phyloP scores from a whole-genome alignment of 92 coral and sea anemone species.

The Galaxea fascicularis region DNA sequence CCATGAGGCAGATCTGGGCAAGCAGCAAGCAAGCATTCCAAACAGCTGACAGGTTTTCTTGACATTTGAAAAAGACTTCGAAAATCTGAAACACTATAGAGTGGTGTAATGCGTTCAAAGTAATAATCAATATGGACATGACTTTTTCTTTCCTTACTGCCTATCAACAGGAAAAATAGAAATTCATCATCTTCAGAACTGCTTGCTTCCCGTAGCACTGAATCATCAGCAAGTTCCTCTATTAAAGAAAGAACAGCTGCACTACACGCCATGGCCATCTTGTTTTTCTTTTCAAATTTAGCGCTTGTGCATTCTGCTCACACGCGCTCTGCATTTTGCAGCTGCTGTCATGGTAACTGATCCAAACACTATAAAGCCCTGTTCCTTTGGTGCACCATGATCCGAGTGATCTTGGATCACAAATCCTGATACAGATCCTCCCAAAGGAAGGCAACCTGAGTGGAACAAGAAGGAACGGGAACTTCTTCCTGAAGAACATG shows the following conservation, averaged over 20 bases:
- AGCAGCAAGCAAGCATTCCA: slow-evolving; percentile 45
- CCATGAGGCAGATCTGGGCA: slow-evolving; percentile 45
- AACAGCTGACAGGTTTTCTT: slow-evolving; percentile 28
- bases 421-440: slow-evolving; percentile 42
- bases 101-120: slow-evolving; percentile 41
- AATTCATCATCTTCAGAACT: slow-evolving; percentile 30
- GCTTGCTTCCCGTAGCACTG: slow-evolving; percentile 18
- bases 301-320: slow-evolving; percentile 35
- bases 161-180: slow-evolving; percentile 37
- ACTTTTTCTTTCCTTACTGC: slow-evolving; percentile 39
- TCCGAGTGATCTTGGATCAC: slow-evolving; percentile 41
- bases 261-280: slow-evolving; percentile 16
- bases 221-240: slow-evolving; percentile 39
- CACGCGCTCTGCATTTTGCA: slow-evolving; percentile 8
- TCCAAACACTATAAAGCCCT: slow-evolving; percentile 2
- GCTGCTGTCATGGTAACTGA: slow-evolving; percentile 56
- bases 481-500: too few relatives aligned
- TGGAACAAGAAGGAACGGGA: too few relatives aligned
- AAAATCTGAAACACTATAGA: slow-evolving; percentile 33
- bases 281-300: slow-evolving; percentile 33
- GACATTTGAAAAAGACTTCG: slow-evolving; percentile 58
- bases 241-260: slow-evolving; percentile 20
- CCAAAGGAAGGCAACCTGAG: slow-evolving; percentile 42
- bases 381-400: slow-evolving; percentile 32
- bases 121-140: slow-evolving; percentile 41